phyloP scores from a whole-genome alignment of 2,888 invertebrate genomes.

The Stenchaetothrips biformis region DNA sequence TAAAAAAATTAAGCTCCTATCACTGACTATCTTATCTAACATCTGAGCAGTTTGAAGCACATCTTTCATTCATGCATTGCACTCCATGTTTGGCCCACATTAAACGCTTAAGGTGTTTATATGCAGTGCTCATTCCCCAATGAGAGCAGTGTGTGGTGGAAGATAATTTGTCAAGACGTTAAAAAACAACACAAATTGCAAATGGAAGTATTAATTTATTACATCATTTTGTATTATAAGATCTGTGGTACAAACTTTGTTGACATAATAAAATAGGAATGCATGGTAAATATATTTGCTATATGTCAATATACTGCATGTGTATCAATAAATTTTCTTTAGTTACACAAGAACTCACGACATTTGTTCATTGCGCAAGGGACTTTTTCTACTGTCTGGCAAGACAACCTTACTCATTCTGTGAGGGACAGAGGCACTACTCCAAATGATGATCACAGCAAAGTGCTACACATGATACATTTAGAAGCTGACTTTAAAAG shows the following conservation, averaged over 20 bases:
- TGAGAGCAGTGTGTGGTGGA: constrained; percentile 18
- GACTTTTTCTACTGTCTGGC: constrained; percentile 18
- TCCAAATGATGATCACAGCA: constrained; percentile 18
- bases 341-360: constrained; percentile 11
- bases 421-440: constrained; percentile 19
- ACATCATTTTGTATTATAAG: constrained; percentile 22
- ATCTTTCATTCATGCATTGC: constrained; percentile 15
- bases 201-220: constrained; percentile 20
- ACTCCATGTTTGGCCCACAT: constrained; percentile 3
- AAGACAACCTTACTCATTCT: background rate
- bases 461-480: background rate
- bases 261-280: constrained; percentile 25
- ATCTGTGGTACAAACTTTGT: constrained; percentile 25
- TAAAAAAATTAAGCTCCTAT: background rate
- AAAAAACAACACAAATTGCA: constrained; percentile 24
- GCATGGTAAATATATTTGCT: constrained; percentile 15
- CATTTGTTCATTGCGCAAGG: constrained; percentile 7
- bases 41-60: constrained; percentile 6
- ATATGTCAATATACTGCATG: constrained; percentile 19
- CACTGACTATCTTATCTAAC: background rate
- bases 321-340: constrained; percentile 18
- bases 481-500: background rate
- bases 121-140: constrained; percentile 11
- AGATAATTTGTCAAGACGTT: constrained; percentile 12
- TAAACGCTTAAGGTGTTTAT: background rate